phyloP scores from a whole-genome alignment of 1,140 invertebrate species.

The Heterodera schachtii region DNA sequence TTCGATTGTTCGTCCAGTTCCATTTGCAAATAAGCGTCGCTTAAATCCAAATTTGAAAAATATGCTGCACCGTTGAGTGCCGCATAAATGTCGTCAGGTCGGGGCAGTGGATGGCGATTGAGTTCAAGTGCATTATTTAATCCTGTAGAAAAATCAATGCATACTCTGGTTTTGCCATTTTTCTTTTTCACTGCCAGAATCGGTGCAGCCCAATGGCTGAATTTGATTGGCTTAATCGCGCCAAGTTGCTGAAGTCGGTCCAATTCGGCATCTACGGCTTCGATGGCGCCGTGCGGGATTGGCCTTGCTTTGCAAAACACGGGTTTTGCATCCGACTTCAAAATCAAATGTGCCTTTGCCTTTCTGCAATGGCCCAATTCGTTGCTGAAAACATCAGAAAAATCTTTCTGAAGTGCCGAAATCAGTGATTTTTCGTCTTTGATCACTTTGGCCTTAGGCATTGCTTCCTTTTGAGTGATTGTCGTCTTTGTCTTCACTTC shows the following conservation, averaged over 20 bases:
- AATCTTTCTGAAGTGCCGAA: too few species aligned
- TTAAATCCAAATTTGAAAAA: too few species aligned
- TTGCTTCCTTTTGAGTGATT: too few species aligned
- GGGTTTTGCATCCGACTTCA: too few species aligned
- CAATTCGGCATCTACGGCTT: neutral
- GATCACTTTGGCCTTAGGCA: too few species aligned
- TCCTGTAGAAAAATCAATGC: constrained; percentile 59
- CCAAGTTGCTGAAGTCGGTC: constrained; percentile 13
- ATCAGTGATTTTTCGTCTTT: too few species aligned
- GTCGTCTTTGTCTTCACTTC: too few species aligned
- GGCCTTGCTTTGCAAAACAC: constrained; percentile 17
- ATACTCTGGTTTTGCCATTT: constrained; percentile 64
- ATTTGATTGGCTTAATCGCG: constrained; percentile 50
- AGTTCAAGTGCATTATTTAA: constrained; percentile 35
- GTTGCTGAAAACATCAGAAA: too few species aligned
- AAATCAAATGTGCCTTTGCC: too few species aligned
- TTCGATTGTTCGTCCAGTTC: constrained; percentile 42
- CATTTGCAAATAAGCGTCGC: too few species aligned
- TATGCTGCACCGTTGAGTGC: too few species aligned
- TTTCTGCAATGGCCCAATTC: too few species aligned
- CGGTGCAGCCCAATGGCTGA: constrained; percentile 31
- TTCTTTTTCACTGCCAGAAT: neutral
- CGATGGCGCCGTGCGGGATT: constrained; percentile 11
- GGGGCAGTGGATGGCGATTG: constrained; percentile 44
- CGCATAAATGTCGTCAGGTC: constrained; percentile 44